These are phyloP conservation scores for Coleophora deauratella DNA, from an alignment of 2,888 invertebrate species.

Conservation along the genomic window DNA sequence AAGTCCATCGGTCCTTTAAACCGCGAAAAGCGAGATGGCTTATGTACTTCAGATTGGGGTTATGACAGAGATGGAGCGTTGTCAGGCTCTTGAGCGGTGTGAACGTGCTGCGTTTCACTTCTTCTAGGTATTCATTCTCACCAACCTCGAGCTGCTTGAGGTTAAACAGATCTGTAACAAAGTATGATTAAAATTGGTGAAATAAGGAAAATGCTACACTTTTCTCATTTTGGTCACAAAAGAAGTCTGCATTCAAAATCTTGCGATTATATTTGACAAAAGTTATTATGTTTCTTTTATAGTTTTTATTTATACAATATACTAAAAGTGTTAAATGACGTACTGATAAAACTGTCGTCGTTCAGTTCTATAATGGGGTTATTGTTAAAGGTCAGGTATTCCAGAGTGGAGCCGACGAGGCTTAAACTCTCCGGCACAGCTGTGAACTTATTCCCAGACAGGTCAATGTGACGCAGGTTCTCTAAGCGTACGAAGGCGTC, in stretches of 20 bases:
- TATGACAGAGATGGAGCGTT: slow-evolving; percentile 66
- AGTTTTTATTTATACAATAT: neutral
- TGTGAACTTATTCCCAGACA: slow-evolving; percentile 75
- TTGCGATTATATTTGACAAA: neutral
- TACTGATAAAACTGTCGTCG: slow-evolving; percentile 76
- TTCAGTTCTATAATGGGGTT: slow-evolving; percentile 75
- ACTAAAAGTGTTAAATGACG: slow-evolving; percentile 20
- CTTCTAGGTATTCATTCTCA: slow-evolving; percentile 69
- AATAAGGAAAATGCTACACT: no score
- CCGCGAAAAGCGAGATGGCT: slow-evolving; percentile 74
- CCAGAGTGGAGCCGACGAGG: slow-evolving; percentile 67
- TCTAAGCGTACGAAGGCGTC: slow-evolving; percentile 65
- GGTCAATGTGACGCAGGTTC: slow-evolving; percentile 70
- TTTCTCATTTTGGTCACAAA: no score
- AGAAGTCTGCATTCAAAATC: no score
- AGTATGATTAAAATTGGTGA: neutral
- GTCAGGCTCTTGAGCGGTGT: slow-evolving; percentile 57
- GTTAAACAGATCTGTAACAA: slow-evolving; percentile 65
- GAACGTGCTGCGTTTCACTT: slow-evolving; percentile 71
- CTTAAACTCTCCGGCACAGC: slow-evolving; percentile 74
- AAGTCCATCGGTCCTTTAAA: slow-evolving; percentile 61
- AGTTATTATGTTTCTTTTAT: neutral
- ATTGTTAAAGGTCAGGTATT: slow-evolving; percentile 74
- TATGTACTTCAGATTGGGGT: slow-evolving; percentile 68
- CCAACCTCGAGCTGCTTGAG: slow-evolving; percentile 76